Base-by-base conservation (phyloP, 2,888 invertebrate species). In the Drosophila gaucha region DNA sequence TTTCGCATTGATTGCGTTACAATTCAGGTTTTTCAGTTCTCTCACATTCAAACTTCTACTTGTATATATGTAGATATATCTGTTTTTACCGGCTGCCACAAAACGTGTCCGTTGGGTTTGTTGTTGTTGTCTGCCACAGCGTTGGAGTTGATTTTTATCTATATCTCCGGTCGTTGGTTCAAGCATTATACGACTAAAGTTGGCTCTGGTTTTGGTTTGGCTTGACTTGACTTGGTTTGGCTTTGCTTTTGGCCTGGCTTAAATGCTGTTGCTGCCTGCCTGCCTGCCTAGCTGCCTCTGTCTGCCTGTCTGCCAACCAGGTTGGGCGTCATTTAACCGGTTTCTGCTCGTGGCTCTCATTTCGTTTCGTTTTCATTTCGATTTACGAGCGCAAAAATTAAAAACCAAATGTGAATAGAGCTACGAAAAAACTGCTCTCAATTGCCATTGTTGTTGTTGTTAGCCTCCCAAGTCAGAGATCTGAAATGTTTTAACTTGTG, bases 1-100 rank as follows among this genome's bases (percentile, higher is more conserved):
- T 87, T 85, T 87, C 72, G 87, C 85, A 84, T 85, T 82, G 86
- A 87, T 88, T 88, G 82, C 87, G 86, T 85, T 86, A 85, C 87
- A 79, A 87, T 86, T 47, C 31, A 26, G 43, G 43, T 86, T 88
- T 84, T 74, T 56, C 65, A 64, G 65, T 74, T 72, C 52, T 59
- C 62, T 67, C 67, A 54, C 55, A 73, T 70, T 82, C 76, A 67
- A 82, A 78, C 76, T 76, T 75, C 82, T 82, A 71, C 67, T 66
- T 77, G 67, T 67, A 31, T 62, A 44, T 69, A 30, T 56, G 18
- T 58, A 57, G 30, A 16, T 57, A 14, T 47, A 36, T 18, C 2
- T 43, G 10, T 51, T 86, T 83, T 87, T 76, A 68, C 83, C 76
- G 86, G 68, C 78, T 73, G 88, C 86, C 83, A 83, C 83, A 87